A percentile compares a stretch with the other conserved stretches of the same genome.
phyloP scores from a whole-genome alignment of 2,888 invertebrate species.

The Saturnia pavonia region DNA sequence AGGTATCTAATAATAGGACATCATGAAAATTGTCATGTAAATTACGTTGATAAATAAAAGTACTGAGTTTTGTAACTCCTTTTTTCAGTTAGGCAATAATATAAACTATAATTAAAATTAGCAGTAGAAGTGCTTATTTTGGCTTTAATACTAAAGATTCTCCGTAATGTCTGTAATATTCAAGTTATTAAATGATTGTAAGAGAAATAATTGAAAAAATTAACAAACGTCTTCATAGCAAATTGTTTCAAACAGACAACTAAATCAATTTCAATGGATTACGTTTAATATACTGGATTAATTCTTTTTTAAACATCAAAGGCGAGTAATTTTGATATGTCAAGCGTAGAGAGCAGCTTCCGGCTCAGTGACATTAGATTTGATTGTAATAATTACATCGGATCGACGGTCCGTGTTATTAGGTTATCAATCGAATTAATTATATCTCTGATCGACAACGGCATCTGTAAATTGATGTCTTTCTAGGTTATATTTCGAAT shows the following conservation, averaged over 20 bases:
- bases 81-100: too few species aligned
- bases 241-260: constrained; percentile 1
- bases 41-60: too few species aligned
- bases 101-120: too few species aligned
- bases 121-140: too few species aligned
- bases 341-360: constrained; percentile 9
- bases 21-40: too few species aligned
- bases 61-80: too few species aligned
- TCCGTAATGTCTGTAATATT: neutral
- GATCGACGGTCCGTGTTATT: constrained; percentile 12
- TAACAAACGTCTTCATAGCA: neutral
- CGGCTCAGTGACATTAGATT: constrained; percentile 15
- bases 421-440: constrained; percentile 11
- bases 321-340: constrained; percentile 1
- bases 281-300: constrained; percentile 1
- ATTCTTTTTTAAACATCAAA: constrained; percentile 4
- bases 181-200: neutral
- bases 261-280: neutral
- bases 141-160: too few species aligned
- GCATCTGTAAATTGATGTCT: neutral
- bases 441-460: constrained; percentile 4
- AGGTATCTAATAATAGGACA: too few species aligned
- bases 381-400: constrained; percentile 9
- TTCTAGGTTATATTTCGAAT: neutral
- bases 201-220: neutral